Evolutionary conservation across 1,140 invertebrate species (phyloP).

Genomic region (Babylonia areolata): DNA sequence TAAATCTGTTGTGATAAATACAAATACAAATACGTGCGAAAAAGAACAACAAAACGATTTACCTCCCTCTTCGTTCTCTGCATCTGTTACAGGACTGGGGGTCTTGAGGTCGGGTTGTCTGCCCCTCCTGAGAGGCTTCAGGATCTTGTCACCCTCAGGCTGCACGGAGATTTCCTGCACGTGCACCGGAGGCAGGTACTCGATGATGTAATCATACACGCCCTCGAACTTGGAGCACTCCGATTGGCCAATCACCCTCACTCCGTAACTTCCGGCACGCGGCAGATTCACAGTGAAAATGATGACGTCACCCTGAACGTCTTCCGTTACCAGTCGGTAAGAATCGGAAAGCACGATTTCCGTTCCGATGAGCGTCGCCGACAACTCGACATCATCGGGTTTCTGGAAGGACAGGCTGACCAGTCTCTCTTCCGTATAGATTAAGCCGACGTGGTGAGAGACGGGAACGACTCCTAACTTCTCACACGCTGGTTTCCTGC

Average conservation of each 20-base stretch:
- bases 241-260: conserved; percentile 53
- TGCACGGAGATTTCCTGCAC: not conserved
- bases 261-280: conserved; percentile 53
- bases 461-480: conserved; percentile 49
- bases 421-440: not conserved
- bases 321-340: conserved; percentile 49
- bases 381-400: conserved; percentile 53
- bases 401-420: conserved; percentile 45
- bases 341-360: conserved; percentile 54
- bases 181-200: conserved; percentile 41
- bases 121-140: not conserved
- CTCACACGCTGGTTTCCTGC: conserved; percentile 47
- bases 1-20: no score
- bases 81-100: not conserved
- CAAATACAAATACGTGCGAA: no score
- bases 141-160: not conserved
- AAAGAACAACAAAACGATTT: no score
- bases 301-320: conserved; percentile 46
- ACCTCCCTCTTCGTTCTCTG: not conserved
- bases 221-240: conserved; percentile 39
- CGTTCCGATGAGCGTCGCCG: conserved; percentile 55
- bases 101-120: not conserved
- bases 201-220: conserved; percentile 60
- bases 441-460: conserved; percentile 46
- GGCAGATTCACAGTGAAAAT: conserved; percentile 57